Percentiles rank a stretch among this genome's conserved stretches.
These are phyloP conservation scores for Aphrocallistes beatrix DNA, from an alignment of 37 sponge, comb jelly and placozoan species.

Conservation along the genomic window DNA sequence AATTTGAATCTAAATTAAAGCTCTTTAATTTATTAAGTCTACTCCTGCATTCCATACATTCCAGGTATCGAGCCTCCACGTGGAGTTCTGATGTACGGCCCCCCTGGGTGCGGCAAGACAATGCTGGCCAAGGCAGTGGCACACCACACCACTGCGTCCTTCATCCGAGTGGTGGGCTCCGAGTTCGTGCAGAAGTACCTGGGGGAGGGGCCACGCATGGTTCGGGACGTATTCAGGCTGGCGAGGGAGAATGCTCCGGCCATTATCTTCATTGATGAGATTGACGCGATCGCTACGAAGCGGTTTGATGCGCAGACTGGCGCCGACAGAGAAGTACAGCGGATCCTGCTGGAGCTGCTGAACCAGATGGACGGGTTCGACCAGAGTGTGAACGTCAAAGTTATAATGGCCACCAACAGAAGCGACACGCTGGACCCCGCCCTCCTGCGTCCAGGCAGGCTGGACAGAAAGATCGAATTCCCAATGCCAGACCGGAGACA, in stretches of 20 bases:
- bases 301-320: slow-evolving; percentile 98
- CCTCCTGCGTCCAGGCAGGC: slow-evolving; percentile 78
- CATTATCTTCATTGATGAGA: slow-evolving; percentile 97
- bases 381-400: slow-evolving; percentile 89
- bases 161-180: slow-evolving; percentile 92
- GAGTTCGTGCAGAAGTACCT: slow-evolving; percentile 99
- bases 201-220: slow-evolving; percentile 95
- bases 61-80: slow-evolving; percentile 85
- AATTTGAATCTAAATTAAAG: not conserved
- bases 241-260: slow-evolving; percentile 97
- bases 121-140: slow-evolving; percentile 81
- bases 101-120: slow-evolving; percentile 98
- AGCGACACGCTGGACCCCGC: slow-evolving; percentile 98
- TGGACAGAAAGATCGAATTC: slow-evolving; percentile 97
- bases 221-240: slow-evolving; percentile 89
- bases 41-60: not conserved
- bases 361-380: slow-evolving; percentile 99
- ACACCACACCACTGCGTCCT: slow-evolving; percentile 47
- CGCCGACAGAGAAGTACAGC: slow-evolving; percentile 96
- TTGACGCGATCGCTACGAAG: slow-evolving; percentile 98
- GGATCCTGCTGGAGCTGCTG: slow-evolving; percentile 84
- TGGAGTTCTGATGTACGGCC: slow-evolving; percentile 95
- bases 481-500: slow-evolving; percentile 94
- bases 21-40: not conserved
- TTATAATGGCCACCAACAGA: slow-evolving; percentile 98